phyloP scores from a whole-genome alignment of 2,113 vertebrate species.

The Agelaius tricolor region DNA sequence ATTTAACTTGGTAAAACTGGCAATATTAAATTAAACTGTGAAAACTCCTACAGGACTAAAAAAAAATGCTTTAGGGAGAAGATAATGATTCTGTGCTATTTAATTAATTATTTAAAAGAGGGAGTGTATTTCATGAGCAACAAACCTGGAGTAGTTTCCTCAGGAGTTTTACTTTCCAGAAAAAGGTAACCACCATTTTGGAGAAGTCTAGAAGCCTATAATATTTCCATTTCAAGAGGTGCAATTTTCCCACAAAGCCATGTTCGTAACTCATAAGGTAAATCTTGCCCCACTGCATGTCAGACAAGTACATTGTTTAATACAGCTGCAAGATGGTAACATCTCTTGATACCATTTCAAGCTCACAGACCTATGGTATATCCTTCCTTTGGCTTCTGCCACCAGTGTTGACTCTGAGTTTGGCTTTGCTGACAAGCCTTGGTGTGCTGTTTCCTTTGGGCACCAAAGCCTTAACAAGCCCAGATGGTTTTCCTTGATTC shows the following conservation, averaged over 20 bases:
- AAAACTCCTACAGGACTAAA: not conserved
- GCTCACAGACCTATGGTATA: not conserved
- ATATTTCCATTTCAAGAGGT: not conserved
- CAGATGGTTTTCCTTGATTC: not conserved
- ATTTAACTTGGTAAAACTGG: constrained; percentile 43
- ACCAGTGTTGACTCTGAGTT: not conserved
- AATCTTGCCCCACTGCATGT: not conserved
- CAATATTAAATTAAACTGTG: constrained; percentile 59
- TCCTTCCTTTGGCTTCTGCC: not conserved
- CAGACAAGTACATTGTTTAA: not conserved
- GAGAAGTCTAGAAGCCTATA: not conserved
- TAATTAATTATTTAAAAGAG: not conserved
- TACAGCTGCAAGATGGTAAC: not conserved
- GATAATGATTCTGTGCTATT: not conserved
- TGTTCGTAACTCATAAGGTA: not conserved
- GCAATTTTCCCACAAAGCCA: not conserved
- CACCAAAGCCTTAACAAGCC: not conserved
- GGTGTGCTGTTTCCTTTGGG: not conserved
- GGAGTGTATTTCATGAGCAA: not conserved
- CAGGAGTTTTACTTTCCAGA: not conserved
- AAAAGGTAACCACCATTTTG: not conserved
- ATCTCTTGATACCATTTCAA: not conserved
- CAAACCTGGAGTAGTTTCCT: not conserved
- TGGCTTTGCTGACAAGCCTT: not conserved
- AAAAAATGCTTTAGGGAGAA: constrained; percentile 18